These are phyloP conservation scores for Schizotus pectinicornis DNA, from an alignment of 2,888 invertebrate genomes.

Conservation along the genomic window DNA sequence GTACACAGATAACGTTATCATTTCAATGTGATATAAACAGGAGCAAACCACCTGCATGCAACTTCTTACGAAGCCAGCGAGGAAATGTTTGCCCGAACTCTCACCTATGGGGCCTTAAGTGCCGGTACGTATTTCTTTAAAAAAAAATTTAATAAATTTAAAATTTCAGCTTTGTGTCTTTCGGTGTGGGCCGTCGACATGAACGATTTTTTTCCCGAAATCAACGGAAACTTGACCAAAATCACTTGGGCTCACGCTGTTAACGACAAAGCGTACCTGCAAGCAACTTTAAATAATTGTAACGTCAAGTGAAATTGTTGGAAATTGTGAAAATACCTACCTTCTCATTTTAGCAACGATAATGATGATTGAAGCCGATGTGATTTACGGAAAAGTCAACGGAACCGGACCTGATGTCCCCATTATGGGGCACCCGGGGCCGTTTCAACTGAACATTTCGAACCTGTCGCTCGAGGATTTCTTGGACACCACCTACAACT, in stretches of 20 bases:
- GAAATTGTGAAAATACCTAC: neutral
- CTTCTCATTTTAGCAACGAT: neutral
- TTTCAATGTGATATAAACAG: no score
- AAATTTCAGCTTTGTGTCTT: slow-evolving; percentile 12
- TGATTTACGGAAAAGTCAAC: slow-evolving; percentile 69
- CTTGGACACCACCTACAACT: slow-evolving; percentile 59
- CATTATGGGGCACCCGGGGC: slow-evolving; percentile 82
- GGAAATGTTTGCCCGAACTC: neutral
- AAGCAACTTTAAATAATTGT: slow-evolving; percentile 68
- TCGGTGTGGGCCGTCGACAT: slow-evolving; percentile 31
- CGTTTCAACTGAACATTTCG: slow-evolving; percentile 66
- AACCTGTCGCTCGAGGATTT: slow-evolving; percentile 80
- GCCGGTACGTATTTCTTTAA: neutral
- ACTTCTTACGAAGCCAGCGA: neutral
- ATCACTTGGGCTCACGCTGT: slow-evolving; percentile 88
- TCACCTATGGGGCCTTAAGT: neutral
- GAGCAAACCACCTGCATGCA: neutral
- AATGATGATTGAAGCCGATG: slow-evolving; percentile 88
- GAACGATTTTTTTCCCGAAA: slow-evolving; percentile 59
- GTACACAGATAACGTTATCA: slow-evolving; percentile 1
- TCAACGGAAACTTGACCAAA: slow-evolving; percentile 69
- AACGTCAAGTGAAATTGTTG: slow-evolving; percentile 38
- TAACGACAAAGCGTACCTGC: slow-evolving; percentile 71
- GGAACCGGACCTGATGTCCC: slow-evolving; percentile 64
- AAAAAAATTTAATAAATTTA: neutral